phyloP scores from a whole-genome alignment of 30 jellyfish, hydroid and myxozoan species.

The Catostylus mosaicus region DNA sequence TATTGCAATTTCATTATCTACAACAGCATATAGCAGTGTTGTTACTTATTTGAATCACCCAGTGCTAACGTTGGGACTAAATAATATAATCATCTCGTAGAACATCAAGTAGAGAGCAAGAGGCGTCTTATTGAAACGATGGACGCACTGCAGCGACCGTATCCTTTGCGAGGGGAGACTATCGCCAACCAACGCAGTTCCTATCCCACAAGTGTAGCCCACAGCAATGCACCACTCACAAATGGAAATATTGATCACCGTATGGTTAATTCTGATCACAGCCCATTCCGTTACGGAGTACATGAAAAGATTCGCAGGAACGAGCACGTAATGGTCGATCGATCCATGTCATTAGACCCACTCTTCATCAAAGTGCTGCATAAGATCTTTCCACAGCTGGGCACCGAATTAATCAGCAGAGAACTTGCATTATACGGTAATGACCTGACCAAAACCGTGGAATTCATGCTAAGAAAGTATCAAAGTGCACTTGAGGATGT shows the following conservation, averaged over 20 bases:
- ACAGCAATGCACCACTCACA: not conserved
- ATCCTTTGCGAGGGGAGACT: conserved; percentile 30
- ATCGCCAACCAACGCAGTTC: conserved; percentile 26
- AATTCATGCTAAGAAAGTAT: conserved; percentile 39
- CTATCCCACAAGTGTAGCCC: conserved; percentile 2
- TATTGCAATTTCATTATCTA: too few relatives aligned
- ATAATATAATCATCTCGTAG: not conserved
- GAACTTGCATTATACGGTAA: conserved; percentile 40
- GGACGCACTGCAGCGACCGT: conserved; percentile 61
- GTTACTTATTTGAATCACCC: too few relatives aligned
- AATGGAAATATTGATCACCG: conserved; percentile 10
- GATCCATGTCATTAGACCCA: conserved; percentile 34
- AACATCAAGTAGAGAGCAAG: conserved; percentile 38
- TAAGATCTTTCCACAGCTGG: conserved; percentile 61
- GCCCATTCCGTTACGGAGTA: not conserved
- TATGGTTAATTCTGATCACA: conserved; percentile 19
- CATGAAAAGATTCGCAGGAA: conserved; percentile 6
- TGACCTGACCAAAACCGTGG: conserved; percentile 59
- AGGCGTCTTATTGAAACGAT: conserved; percentile 45
- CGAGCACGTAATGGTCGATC: conserved; percentile 23
- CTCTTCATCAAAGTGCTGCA: conserved; percentile 50
- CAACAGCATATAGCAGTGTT: too few relatives aligned
- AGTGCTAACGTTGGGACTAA: too few relatives aligned
- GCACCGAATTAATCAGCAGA: conserved; percentile 48
- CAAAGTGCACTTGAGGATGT: conserved; percentile 55